These are phyloP conservation scores for Eurystomus gularis DNA, from an alignment of 2,113 vertebrate genomes.

Conservation along the genomic window DNA sequence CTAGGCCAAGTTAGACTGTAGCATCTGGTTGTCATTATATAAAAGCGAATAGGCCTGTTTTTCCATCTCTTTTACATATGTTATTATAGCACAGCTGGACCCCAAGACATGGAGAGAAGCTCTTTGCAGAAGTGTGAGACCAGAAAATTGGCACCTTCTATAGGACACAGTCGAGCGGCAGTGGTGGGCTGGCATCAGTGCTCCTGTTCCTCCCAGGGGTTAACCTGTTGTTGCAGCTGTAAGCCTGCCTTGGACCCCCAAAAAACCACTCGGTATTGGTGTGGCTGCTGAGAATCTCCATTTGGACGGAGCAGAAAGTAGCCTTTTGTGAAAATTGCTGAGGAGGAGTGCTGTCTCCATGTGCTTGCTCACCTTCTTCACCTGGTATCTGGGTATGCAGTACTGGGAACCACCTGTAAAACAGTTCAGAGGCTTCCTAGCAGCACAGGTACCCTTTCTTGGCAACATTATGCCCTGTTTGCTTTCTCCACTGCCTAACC, in stretches of 20 bases:
- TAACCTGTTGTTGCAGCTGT: background rate
- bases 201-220: background rate
- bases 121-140: background rate
- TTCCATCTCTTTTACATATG: background rate
- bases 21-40: background rate
- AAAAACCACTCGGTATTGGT: background rate
- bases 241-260: background rate
- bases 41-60: background rate
- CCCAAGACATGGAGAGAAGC: background rate
- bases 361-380: background rate
- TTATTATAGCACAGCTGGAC: background rate
- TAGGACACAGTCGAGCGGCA: fast-evolving
- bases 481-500: background rate
- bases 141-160: background rate
- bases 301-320: background rate
- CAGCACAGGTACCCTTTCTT: background rate
- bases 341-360: background rate
- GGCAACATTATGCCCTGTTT: fast-evolving
- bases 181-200: background rate
- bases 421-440: background rate
- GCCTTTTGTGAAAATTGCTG: background rate
- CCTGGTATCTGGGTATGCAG: background rate
- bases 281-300: background rate
- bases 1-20: background rate
- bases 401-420: background rate